Evolutionary conservation across 2,797 vertebrate species (phyloP).

Genomic region (Nyctalus aviator): DNA sequence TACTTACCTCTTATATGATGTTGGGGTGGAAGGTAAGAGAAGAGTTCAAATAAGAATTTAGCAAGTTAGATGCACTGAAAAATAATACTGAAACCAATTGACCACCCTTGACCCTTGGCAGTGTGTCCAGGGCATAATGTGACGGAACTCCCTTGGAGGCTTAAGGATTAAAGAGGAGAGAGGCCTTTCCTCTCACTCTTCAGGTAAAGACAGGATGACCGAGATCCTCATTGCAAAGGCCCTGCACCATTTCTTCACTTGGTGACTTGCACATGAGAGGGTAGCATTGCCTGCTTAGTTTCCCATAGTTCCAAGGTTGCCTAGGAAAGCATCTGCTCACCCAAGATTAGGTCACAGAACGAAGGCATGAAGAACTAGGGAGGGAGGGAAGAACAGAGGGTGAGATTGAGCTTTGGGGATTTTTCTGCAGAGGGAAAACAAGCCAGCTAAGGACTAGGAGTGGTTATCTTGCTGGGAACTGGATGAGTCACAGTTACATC

Average conservation of each 20-base stretch:
- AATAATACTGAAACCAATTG: background rate
- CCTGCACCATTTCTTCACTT: background rate
- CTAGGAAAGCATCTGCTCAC: background rate
- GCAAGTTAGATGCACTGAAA: background rate
- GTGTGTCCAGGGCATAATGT: background rate
- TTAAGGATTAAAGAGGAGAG: background rate
- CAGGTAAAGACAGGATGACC: background rate
- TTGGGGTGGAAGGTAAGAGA: fast-evolving
- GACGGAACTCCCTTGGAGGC: background rate
- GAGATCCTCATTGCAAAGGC: background rate
- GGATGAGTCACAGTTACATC: background rate
- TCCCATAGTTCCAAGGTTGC: background rate
- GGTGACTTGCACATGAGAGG: background rate
- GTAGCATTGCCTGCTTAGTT: background rate
- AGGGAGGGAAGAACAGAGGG: background rate
- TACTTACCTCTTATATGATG: background rate
- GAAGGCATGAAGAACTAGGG: background rate
- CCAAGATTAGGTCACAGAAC: background rate
- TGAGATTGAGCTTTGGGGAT: background rate
- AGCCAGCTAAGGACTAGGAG: background rate
- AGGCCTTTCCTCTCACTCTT: background rate
- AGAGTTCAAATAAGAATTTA: background rate
- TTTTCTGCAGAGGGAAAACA: background rate
- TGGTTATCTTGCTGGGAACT: background rate
- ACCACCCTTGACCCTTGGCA: background rate